These are phyloP conservation scores for Drosophila neocordata DNA, from an alignment of 1,140 invertebrate species.

Conservation along the genomic window DNA sequence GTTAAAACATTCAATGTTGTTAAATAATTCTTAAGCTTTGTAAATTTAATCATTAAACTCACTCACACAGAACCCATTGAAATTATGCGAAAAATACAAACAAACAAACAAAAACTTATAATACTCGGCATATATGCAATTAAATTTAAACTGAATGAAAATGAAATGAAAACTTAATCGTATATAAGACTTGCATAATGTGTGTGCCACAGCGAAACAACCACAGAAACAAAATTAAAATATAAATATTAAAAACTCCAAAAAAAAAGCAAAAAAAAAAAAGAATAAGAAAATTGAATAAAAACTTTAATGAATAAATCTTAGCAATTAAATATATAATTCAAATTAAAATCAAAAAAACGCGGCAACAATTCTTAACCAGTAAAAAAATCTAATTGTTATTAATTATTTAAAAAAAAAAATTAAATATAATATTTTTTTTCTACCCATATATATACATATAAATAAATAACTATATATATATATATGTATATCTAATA, in stretches of 20 bases:
- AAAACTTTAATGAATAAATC: constrained; percentile 19
- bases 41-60: constrained; percentile 55
- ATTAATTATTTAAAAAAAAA: constrained; percentile 80
- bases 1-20: constrained; percentile 79
- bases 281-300: constrained; percentile 10
- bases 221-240: constrained; percentile 22
- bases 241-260: constrained; percentile 26
- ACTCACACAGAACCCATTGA: constrained; percentile 64
- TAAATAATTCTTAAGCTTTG: constrained; percentile 80
- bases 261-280: constrained; percentile 21
- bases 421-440: constrained; percentile 61
- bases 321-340: constrained; percentile 16
- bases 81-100: constrained; percentile 42
- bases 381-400: constrained; percentile 54
- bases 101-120: constrained; percentile 21
- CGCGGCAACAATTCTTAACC: constrained; percentile 35
- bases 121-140: constrained; percentile 73
- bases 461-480: constrained; percentile 28
- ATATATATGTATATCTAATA: constrained; percentile 32
- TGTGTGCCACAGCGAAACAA: constrained; percentile 68
- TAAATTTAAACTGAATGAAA: constrained; percentile 35
- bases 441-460: constrained; percentile 24
- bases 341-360: constrained; percentile 35
- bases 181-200: constrained; percentile 73
- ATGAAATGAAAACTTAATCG: constrained; percentile 38